phyloP scores from a whole-genome alignment of 1,140 invertebrate genomes.

The Bombus waltoni region DNA sequence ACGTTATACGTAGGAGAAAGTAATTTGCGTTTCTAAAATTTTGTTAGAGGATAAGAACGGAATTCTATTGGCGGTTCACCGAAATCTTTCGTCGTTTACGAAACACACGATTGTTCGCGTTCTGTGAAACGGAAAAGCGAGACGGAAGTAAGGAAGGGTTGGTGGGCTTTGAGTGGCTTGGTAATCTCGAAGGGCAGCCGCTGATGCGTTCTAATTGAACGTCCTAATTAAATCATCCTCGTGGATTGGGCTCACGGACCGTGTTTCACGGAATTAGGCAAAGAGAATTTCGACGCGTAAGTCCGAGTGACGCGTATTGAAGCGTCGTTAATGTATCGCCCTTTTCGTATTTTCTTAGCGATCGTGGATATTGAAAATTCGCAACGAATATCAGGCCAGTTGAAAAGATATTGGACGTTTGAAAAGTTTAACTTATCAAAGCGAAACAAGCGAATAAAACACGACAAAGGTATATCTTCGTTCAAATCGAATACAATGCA shows the following conservation, averaged over 20 bases:
- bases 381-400: background rate
- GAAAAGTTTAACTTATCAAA: too few species aligned
- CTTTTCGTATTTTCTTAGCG: background rate
- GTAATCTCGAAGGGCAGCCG: constrained; percentile 17
- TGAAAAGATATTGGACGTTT: too few species aligned
- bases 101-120: background rate
- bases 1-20: background rate
- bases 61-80: background rate
- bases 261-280: constrained; percentile 29
- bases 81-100: constrained; percentile 1
- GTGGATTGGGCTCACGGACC: constrained; percentile 15
- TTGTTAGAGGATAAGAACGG: background rate
- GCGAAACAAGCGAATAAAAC: too few species aligned
- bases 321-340: constrained; percentile 26
- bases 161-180: constrained; percentile 14
- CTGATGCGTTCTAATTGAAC: constrained; percentile 47
- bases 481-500: background rate
- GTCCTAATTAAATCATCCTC: constrained; percentile 42
- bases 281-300: constrained; percentile 32
- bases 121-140: constrained; percentile 14
- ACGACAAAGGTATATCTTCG: background rate
- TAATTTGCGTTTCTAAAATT: background rate
- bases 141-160: constrained; percentile 1
- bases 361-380: background rate
- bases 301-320: background rate